Percentiles rank a stretch among this genome's conserved stretches.
phyloP scores from a whole-genome alignment of 2,113 vertebrate genomes.

The Pteruthius melanotis region DNA sequence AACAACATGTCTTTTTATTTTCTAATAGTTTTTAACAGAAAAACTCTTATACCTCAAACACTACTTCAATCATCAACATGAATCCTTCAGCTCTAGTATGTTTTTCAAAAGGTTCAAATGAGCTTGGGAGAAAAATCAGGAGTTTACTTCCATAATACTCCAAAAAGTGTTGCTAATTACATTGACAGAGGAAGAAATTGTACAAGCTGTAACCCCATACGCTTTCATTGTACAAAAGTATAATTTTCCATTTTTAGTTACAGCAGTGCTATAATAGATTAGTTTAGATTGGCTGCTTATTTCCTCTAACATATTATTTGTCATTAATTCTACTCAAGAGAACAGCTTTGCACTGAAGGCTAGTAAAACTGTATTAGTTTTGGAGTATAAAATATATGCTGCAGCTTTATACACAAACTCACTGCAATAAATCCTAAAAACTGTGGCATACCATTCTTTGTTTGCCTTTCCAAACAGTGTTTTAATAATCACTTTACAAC shows the following conservation, averaged over 20 bases:
- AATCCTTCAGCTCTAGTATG: background rate
- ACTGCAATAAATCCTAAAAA: background rate
- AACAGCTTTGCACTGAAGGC: background rate
- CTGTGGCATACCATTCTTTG: background rate
- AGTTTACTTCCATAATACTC: background rate
- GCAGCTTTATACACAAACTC: background rate
- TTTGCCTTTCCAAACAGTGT: background rate
- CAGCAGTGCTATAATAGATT: background rate
- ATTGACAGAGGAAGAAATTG: background rate
- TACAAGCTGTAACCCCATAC: background rate
- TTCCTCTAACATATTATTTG: background rate
- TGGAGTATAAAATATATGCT: background rate
- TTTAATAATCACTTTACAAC: background rate
- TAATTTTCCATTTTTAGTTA: background rate
- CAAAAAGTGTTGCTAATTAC: background rate
- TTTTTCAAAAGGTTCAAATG: background rate
- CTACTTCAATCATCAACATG: background rate
- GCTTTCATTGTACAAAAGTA: background rate
- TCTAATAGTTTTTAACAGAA: background rate
- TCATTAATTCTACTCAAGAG: background rate
- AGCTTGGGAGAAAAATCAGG: background rate
- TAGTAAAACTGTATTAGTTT: background rate
- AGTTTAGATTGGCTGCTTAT: background rate
- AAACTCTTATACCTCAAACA: background rate
- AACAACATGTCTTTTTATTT: background rate